Evolutionary conservation across 1,140 invertebrate genomes (phyloP).

Genomic region (Vanessa tameamea): DNA sequence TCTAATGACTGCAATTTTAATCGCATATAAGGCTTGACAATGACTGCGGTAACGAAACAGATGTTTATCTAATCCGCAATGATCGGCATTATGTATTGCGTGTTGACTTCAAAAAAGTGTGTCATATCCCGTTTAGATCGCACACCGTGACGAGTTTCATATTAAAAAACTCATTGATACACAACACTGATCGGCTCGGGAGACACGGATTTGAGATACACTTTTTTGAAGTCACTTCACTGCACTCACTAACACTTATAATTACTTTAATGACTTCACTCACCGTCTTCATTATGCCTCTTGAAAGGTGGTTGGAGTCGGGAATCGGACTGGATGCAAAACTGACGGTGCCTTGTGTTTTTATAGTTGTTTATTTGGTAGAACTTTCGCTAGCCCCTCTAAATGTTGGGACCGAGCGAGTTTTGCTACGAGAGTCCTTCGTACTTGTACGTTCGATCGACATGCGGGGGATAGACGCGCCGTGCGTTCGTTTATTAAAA

Average conservation of each 20-base stretch:
- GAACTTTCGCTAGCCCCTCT: slow-evolving; percentile 80
- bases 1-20: background rate
- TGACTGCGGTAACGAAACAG: background rate
- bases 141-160: background rate
- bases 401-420: slow-evolving; percentile 63
- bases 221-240: slow-evolving; percentile 76
- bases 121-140: slow-evolving; percentile 47
- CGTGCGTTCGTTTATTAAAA: slow-evolving; percentile 42
- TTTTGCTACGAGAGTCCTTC: slow-evolving; percentile 64
- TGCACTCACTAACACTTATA: slow-evolving; percentile 51
- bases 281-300: slow-evolving; percentile 82
- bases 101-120: slow-evolving; percentile 72
- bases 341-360: slow-evolving; percentile 82
- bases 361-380: slow-evolving; percentile 80
- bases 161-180: slow-evolving; percentile 1
- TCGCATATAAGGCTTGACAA: background rate
- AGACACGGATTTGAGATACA: slow-evolving; percentile 49
- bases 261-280: slow-evolving; percentile 63
- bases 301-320: slow-evolving; percentile 82
- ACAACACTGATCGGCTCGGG: slow-evolving; percentile 42
- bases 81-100: background rate
- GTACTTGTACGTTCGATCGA: slow-evolving; percentile 64
- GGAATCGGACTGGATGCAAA: slow-evolving; percentile 86
- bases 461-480: slow-evolving; percentile 59
- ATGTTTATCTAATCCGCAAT: background rate